phyloP scores from a whole-genome alignment of 2,113 vertebrate species.

The Oxyura jamaicensis region DNA sequence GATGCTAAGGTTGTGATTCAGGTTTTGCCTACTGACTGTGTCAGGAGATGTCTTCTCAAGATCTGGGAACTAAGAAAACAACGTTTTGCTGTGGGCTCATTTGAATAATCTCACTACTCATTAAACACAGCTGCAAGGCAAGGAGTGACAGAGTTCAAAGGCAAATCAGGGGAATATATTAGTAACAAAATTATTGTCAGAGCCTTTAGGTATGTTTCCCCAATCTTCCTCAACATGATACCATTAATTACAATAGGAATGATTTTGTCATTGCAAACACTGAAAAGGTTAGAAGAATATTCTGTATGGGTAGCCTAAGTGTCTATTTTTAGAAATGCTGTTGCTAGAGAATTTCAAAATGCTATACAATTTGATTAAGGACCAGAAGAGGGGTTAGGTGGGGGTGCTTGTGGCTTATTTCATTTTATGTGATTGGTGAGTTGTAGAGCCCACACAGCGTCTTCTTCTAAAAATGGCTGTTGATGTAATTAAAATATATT shows the following conservation, averaged over 20 bases:
- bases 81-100: conserved; percentile 72
- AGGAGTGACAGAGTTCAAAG: conserved; percentile 77
- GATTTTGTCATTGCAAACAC: conserved; percentile 59
- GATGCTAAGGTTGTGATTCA: background rate
- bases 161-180: conserved; percentile 79
- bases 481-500: background rate
- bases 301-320: conserved; percentile 14
- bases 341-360: background rate
- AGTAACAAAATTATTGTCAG: conserved; percentile 76
- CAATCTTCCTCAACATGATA: conserved; percentile 57
- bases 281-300: conserved; percentile 60
- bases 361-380: background rate
- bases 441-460: background rate
- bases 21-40: conserved; percentile 44
- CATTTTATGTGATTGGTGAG: background rate
- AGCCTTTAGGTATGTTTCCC: conserved; percentile 71
- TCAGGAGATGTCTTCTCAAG: conserved; percentile 56
- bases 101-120: conserved; percentile 83
- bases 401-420: background rate
- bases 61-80: conserved; percentile 59
- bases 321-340: conserved; percentile 54
- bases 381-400: background rate
- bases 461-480: background rate
- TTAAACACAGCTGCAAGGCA: conserved; percentile 84
- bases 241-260: conserved; percentile 73